Conservation (phyloP, 2,113 vertebrate species). For the Oreochromis spilurus region DNA sequence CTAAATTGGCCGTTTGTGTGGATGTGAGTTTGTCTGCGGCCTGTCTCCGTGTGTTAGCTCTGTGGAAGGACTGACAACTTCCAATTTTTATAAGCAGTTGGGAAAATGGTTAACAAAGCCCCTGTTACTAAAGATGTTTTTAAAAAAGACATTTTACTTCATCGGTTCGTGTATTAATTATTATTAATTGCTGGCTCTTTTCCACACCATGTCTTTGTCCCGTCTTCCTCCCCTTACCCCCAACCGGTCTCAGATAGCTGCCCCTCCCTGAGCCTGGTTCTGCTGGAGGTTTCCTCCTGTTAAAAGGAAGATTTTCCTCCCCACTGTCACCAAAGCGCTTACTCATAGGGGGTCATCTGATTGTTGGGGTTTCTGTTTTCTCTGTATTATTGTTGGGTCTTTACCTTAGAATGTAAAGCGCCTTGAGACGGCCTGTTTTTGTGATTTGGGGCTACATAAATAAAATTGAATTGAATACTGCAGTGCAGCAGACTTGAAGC, state of each 20-base stretch:
- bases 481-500: neutral
- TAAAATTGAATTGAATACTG: neutral
- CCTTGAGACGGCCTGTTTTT: fast-evolving
- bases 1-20: neutral
- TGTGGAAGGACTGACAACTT: neutral
- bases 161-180: neutral
- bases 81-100: neutral
- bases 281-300: neutral
- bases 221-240: neutral
- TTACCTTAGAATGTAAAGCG: neutral
- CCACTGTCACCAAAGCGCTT: neutral
- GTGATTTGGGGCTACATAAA: neutral
- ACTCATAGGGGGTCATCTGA: neutral
- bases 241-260: neutral
- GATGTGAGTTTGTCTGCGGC: neutral
- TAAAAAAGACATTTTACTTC: neutral
- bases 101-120: neutral
- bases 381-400: neutral
- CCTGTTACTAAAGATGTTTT: neutral
- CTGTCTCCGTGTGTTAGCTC: neutral
- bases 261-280: neutral
- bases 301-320: neutral
- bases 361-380: neutral
- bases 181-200: neutral
- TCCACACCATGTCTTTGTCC: neutral